phyloP scores from a whole-genome alignment of 2,888 invertebrate species.

The Drosophila mettleri region DNA sequence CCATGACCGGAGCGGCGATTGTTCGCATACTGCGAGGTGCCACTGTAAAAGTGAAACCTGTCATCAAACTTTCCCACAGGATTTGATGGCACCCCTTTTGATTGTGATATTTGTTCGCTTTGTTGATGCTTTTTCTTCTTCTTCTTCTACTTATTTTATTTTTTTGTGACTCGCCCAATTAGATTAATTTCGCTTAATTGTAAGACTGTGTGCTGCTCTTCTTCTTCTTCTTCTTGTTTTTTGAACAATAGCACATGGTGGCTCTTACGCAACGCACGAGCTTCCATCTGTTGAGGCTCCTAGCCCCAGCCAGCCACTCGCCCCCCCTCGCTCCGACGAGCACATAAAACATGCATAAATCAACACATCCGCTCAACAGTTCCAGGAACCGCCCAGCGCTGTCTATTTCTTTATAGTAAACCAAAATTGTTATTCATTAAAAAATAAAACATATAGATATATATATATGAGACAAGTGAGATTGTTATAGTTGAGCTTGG shows the following conservation, averaged over 20 bases:
- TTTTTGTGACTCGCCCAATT: slow-evolving; percentile 37
- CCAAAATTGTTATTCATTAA: slow-evolving; percentile 69
- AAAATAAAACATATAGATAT: slow-evolving; percentile 18
- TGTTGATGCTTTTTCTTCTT: background rate
- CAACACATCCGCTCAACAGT: slow-evolving; percentile 76
- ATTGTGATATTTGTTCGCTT: background rate
- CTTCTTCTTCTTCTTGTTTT: slow-evolving; percentile 20
- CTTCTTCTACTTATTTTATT: background rate
- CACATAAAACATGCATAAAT: slow-evolving; percentile 64
- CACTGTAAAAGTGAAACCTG: slow-evolving; percentile 46
- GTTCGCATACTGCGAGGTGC: slow-evolving; percentile 21
- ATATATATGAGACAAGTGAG: slow-evolving; percentile 13
- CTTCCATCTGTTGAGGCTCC: slow-evolving; percentile 9
- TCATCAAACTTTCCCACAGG: slow-evolving; percentile 66
- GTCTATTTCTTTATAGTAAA: slow-evolving; percentile 51
- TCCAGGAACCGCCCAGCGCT: slow-evolving; percentile 72
- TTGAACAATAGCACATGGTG: slow-evolving; percentile 42
- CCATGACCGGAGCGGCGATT: slow-evolving; percentile 70
- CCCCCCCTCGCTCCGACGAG: slow-evolving; percentile 4
- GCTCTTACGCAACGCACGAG: slow-evolving; percentile 61
- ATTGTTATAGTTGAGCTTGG: background rate
- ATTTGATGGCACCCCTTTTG: slow-evolving; percentile 53
- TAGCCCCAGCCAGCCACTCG: background rate
- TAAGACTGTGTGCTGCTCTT: slow-evolving; percentile 21
- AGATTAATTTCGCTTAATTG: slow-evolving; percentile 68